Conservation (phyloP, 2,888 invertebrate species). For the Timema podura region DNA sequence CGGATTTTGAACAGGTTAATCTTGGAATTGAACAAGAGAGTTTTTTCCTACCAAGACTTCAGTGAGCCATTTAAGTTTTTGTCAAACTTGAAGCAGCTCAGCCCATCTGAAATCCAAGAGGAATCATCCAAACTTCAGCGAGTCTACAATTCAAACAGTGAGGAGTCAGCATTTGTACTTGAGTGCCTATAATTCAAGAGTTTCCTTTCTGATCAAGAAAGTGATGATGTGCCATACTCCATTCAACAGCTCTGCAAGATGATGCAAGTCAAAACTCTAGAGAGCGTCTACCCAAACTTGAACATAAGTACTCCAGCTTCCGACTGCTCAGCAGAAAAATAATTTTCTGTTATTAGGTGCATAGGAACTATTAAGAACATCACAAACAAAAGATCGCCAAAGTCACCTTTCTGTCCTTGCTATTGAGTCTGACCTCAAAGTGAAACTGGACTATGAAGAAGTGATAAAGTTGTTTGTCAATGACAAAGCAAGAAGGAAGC, state of each 20-base stretch:
- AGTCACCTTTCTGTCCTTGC: not conserved
- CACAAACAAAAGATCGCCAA: not conserved
- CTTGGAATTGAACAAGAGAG: not conserved
- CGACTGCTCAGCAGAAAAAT: not conserved
- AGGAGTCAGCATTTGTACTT: not conserved
- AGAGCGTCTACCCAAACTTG: too few species aligned
- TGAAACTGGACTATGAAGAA: slow-evolving; percentile 11
- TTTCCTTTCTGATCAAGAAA: not conserved
- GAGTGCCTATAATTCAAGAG: not conserved
- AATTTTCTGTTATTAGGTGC: not conserved
- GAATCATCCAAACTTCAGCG: not conserved
- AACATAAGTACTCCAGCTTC: not conserved
- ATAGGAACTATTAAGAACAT: slow-evolving; percentile 15
- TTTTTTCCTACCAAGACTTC: not conserved
- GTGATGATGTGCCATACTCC: not conserved
- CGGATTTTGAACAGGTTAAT: not conserved
- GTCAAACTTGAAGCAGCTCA: not conserved
- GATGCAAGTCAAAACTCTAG: too few species aligned
- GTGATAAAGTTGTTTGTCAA: not conserved
- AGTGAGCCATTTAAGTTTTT: slow-evolving; percentile 8
- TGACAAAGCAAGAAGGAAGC: not conserved
- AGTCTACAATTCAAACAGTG: not conserved
- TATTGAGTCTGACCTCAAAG: not conserved
- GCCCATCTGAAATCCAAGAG: slow-evolving; percentile 5
- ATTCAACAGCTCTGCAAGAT: slow-evolving; percentile 6